Percentiles rank a stretch among this genome's conserved stretches.
Evolutionary conservation across 1,140 invertebrate species (phyloP).

Genomic region (Lepidotrigona ventralis): DNA sequence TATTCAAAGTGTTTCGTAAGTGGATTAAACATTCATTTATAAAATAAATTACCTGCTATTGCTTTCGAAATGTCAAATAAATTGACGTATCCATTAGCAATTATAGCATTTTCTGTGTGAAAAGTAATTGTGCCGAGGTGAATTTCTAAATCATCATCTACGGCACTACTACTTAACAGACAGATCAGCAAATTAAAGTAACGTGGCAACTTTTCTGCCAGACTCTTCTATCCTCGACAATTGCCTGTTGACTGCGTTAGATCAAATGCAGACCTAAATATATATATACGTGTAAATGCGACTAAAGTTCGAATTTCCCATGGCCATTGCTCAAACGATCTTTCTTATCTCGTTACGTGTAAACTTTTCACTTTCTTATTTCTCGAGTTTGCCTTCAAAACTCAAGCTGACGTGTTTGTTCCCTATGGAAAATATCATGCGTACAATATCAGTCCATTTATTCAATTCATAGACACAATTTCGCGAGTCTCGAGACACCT

Average conservation of each 20-base stretch:
- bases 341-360: constrained; percentile 2
- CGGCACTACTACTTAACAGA: constrained; percentile 78
- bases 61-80: neutral
- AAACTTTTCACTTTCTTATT: neutral
- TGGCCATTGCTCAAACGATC: neutral
- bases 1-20: constrained; percentile 6
- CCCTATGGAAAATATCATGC: neutral
- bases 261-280: constrained; percentile 19
- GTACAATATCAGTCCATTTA: no score
- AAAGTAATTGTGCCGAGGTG: constrained; percentile 76
- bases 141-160: constrained; percentile 74
- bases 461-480: neutral
- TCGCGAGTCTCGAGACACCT: neutral
- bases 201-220: neutral
- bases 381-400: neutral
- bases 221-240: neutral
- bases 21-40: neutral
- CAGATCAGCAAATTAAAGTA: constrained; percentile 44
- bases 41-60: neutral
- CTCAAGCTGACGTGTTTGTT: neutral
- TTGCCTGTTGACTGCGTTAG: constrained; percentile 19
- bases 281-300: constrained; percentile 36
- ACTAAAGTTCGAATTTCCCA: constrained; percentile 43
- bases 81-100: constrained; percentile 3
- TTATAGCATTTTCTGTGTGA: constrained; percentile 53